These are phyloP conservation scores for Anarhynchus alexandrinus DNA, from an alignment of 2,113 vertebrate genomes.

Conservation along the genomic window DNA sequence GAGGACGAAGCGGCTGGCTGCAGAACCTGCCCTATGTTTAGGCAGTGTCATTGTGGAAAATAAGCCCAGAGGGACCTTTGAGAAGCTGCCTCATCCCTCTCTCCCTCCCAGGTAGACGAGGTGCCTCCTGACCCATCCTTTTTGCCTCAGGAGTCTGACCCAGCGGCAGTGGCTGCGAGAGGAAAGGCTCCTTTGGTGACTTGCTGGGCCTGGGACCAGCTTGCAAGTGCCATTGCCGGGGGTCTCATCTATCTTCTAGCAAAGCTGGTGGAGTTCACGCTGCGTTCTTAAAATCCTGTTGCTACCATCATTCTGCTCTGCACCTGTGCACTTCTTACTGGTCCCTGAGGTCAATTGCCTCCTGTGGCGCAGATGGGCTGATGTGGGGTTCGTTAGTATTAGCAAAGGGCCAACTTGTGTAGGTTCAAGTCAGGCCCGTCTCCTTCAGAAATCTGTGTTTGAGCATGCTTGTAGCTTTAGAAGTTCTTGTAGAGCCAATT, in stretches of 20 bases:
- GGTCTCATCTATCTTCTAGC: background rate
- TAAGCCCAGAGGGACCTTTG: background rate
- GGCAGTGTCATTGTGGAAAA: too few relatives aligned
- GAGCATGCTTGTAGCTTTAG: background rate
- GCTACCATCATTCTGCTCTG: background rate
- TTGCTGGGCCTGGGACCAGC: background rate
- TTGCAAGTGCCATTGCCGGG: background rate
- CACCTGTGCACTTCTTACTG: background rate
- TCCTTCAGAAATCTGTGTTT: too few relatives aligned
- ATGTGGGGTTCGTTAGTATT: background rate
- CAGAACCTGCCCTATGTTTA: background rate
- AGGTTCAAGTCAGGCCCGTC: background rate
- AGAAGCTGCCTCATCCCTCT: background rate
- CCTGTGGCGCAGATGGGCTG: background rate
- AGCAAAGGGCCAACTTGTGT: background rate
- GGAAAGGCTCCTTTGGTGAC: background rate
- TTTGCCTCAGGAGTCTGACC: background rate
- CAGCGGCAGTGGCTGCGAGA: rapidly evolving
- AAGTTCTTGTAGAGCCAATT: background rate
- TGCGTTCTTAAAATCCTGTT: background rate
- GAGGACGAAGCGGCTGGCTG: background rate
- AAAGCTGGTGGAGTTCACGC: background rate
- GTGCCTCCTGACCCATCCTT: background rate
- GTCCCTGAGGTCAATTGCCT: background rate
- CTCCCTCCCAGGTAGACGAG: too few relatives aligned